Percentiles rank a stretch among this genome's conserved stretches.
These are phyloP conservation scores for Eupithecia insigniata DNA, from an alignment of 2,888 invertebrate genomes.

Conservation along the genomic window DNA sequence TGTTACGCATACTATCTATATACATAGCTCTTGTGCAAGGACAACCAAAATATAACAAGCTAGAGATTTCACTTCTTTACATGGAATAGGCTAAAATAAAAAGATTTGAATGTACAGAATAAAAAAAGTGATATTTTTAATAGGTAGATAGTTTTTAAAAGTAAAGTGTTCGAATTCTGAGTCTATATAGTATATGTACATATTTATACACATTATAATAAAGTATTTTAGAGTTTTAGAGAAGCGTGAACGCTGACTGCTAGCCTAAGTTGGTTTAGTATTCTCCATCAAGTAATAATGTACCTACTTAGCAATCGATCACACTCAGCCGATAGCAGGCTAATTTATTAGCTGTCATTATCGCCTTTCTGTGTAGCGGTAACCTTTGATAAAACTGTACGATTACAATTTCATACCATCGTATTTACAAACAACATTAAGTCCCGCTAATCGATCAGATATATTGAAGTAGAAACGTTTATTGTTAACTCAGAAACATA, in stretches of 20 bases:
- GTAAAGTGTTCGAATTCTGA: too few species aligned
- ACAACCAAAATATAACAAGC: neutral
- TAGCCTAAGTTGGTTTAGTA: neutral
- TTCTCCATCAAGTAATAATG: neutral
- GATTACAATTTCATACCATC: neutral
- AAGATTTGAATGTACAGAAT: neutral
- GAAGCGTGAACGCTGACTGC: neutral
- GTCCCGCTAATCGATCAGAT: neutral
- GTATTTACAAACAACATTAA: neutral
- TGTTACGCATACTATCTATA: too few species aligned
- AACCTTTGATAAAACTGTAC: neutral
- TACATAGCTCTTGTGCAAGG: too few species aligned
- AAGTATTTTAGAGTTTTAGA: too few species aligned
- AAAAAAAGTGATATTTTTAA: neutral
- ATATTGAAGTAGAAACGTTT: too few species aligned
- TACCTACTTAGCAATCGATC: slow-evolving; percentile 1
- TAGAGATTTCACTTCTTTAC: neutral
- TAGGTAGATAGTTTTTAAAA: too few species aligned
- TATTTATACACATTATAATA: too few species aligned
- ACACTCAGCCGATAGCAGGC: slow-evolving; percentile 25
- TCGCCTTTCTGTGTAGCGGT: slow-evolving; percentile 17
- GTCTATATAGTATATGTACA: neutral
- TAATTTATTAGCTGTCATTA: slow-evolving; percentile 29
- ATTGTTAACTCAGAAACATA: too few species aligned
- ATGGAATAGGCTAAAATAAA: neutral